phyloP scores from a whole-genome alignment of 2,888 invertebrate species.

The Caenorhabditis macrosperma region DNA sequence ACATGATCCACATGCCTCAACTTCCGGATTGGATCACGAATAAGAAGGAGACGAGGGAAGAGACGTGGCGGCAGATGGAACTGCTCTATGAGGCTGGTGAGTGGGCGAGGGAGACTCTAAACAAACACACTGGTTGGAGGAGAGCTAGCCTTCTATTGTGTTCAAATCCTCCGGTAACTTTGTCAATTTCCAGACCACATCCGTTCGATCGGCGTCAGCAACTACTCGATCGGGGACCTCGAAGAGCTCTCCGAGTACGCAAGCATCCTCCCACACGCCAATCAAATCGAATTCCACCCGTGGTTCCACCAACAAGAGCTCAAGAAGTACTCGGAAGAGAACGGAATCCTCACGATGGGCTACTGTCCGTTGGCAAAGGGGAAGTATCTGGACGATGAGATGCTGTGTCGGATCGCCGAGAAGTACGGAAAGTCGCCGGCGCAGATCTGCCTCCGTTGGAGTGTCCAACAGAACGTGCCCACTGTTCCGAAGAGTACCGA shows the following conservation, averaged over 20 bases:
- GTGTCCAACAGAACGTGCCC: constrained; percentile 80
- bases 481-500: constrained; percentile 81
- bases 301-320: constrained; percentile 80
- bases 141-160: neutral
- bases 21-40: constrained; percentile 77
- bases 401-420: constrained; percentile 77
- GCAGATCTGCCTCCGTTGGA: constrained; percentile 81
- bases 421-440: constrained; percentile 79
- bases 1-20: constrained; percentile 81
- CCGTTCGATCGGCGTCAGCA: constrained; percentile 81
- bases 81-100: constrained; percentile 80
- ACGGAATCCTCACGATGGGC: constrained; percentile 78
- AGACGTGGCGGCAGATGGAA: constrained; percentile 81
- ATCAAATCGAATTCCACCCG: constrained; percentile 81
- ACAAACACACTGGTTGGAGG: neutral
- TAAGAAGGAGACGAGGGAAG: constrained; percentile 70
- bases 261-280: constrained; percentile 80
- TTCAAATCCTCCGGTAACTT: neutral
- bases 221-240: constrained; percentile 79
- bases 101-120: neutral
- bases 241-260: constrained; percentile 78
- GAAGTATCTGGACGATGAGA: constrained; percentile 77
- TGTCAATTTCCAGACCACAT: constrained; percentile 68
- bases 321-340: constrained; percentile 78
- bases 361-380: constrained; percentile 81